Conservation (phyloP, 1,140 invertebrate species). For the Formica exsecta region DNA sequence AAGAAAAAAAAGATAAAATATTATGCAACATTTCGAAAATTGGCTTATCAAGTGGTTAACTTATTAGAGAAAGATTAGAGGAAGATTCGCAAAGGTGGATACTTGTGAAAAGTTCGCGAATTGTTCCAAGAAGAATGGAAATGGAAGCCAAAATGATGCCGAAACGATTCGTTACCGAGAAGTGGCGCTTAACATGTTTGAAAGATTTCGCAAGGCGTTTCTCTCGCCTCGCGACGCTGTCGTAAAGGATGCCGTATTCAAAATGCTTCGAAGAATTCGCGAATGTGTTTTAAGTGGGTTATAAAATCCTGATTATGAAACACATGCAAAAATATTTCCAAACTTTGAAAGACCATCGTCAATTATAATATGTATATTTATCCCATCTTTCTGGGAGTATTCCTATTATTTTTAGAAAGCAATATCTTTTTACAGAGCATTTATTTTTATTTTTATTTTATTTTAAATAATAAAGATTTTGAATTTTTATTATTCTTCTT, state of each 20-base stretch:
- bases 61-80: neutral
- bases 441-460: neutral
- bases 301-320: constrained; percentile 35
- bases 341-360: neutral
- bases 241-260: constrained; percentile 18
- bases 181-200: constrained; percentile 54
- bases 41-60: constrained; percentile 28
- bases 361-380: neutral
- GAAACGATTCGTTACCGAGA: constrained; percentile 66
- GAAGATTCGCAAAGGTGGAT: neutral
- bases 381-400: neutral
- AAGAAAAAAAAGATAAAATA: neutral
- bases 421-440: neutral
- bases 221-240: constrained; percentile 62
- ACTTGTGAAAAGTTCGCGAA: neutral
- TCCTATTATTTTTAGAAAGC: neutral
- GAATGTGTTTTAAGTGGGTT: constrained; percentile 18
- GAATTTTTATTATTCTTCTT: neutral
- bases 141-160: constrained; percentile 32
- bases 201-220: constrained; percentile 14
- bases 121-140: constrained; percentile 64
- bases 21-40: neutral
- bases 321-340: constrained; percentile 16
- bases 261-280: constrained; percentile 14
- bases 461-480: neutral